Conservation (phyloP, 2,888 invertebrate species). For the Netelia fuscicornis region DNA sequence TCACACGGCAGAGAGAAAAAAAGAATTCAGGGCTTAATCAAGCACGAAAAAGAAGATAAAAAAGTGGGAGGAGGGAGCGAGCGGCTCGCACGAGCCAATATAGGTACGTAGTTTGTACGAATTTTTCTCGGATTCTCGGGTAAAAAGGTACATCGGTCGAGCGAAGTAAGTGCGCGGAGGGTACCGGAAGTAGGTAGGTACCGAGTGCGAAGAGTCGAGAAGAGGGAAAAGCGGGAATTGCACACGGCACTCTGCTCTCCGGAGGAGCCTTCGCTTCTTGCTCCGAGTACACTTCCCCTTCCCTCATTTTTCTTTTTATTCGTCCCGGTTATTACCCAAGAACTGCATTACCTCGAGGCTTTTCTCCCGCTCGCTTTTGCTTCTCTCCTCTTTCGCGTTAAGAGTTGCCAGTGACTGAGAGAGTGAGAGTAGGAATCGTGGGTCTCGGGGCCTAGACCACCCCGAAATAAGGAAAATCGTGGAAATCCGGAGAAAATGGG, state of each 20-base stretch:
- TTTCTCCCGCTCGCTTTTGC: constrained; percentile 27
- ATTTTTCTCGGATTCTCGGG: constrained; percentile 44
- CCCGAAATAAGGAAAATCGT: constrained; percentile 71
- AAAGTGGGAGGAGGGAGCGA: constrained; percentile 17
- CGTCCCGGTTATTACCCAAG: constrained; percentile 68
- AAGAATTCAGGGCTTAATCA: constrained; percentile 74
- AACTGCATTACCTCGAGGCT: constrained; percentile 68
- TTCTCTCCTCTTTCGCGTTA: constrained; percentile 38
- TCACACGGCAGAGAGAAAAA: constrained; percentile 1
- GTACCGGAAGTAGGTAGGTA: constrained; percentile 3
- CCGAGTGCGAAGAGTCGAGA: constrained; percentile 3
- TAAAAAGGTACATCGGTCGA: constrained; percentile 40
- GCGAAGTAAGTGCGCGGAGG: neutral
- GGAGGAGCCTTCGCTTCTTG: constrained; percentile 34
- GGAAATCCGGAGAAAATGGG: constrained; percentile 69
- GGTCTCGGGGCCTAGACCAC: constrained; percentile 39
- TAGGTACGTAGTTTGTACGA: constrained; percentile 56
- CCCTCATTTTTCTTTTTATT: constrained; percentile 55
- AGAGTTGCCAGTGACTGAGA: constrained; percentile 37
- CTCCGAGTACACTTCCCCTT: constrained; percentile 7
- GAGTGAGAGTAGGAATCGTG: constrained; percentile 14
- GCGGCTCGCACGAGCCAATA: constrained; percentile 9
- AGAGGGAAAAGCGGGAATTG: constrained; percentile 46
- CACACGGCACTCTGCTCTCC: constrained; percentile 40
- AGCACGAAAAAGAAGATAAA: constrained; percentile 62